phyloP scores from a whole-genome alignment of 2,113 vertebrate genomes.

The Gasterosteus aculeatus region DNA sequence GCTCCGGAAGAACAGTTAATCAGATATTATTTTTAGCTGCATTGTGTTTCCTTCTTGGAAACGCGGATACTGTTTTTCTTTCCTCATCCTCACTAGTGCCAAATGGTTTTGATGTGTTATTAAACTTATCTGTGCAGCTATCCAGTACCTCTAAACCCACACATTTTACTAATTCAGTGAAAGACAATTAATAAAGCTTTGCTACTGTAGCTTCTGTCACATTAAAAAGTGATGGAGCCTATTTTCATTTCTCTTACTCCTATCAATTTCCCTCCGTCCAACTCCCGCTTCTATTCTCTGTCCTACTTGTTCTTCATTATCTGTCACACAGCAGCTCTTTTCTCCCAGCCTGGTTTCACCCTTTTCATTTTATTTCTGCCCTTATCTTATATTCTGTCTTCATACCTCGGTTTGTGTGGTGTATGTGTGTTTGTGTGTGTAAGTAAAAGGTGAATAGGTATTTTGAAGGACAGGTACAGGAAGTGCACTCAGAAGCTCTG shows the following conservation, averaged over 20 bases:
- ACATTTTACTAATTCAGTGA: conserved; percentile 5
- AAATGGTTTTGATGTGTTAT: background rate
- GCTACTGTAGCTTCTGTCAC: conserved; percentile 11
- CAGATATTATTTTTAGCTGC: no score
- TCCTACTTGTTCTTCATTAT: background rate
- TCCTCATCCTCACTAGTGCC: background rate
- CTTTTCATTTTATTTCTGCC: background rate
- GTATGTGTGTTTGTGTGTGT: conserved; percentile 9
- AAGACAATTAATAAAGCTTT: conserved; percentile 28
- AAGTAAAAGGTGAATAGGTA: conserved; percentile 14
- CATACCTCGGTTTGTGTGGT: conserved; percentile 13
- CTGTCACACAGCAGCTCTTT: background rate
- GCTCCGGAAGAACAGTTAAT: background rate
- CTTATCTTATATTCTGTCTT: background rate
- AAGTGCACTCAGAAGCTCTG: background rate
- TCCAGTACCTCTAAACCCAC: background rate
- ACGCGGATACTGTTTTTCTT: background rate
- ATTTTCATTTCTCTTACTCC: conserved; percentile 3
- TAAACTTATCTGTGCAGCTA: background rate
- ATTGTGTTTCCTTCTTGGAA: background rate
- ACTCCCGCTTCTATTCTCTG: background rate
- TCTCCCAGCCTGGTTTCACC: background rate
- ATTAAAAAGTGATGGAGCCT: conserved; percentile 31
- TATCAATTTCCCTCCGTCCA: conserved; percentile 14
- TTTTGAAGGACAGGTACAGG: background rate